Base-by-base conservation (phyloP, 2,888 invertebrate species). In the Holacanthella duospinosa region DNA sequence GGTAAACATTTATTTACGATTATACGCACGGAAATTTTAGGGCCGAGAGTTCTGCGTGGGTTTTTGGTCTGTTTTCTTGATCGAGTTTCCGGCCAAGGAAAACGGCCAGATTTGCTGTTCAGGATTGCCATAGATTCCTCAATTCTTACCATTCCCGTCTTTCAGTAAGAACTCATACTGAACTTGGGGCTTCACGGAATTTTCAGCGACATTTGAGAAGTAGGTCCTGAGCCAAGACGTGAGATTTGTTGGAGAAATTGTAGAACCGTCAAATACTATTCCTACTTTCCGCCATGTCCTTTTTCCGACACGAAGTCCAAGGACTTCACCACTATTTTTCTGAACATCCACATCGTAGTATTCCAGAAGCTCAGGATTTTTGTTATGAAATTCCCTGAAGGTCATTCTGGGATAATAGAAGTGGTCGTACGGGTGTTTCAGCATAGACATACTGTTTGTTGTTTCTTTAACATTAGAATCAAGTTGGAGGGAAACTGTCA, bases 401-500 rank as follows among this genome's bases (percentile, higher is more conserved):
- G 25, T 60, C 56, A 68, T 66, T 28, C 71, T 66, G 0, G 71
- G 72, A 48, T 72, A 72, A 56, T 69, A 72, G 43, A 69, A 72
- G 29, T 65, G 64, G 25, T 70, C 66, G 25, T 44, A 59, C 4
- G 19, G 3, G 26, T 44, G 36, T 21, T 25, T 3, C 3, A 43
- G 27, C 3, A 19, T 6, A 3, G 28, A 16, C 6, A 6, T 53
- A 9, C n/a, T 53, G 55, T 12, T 4, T 6, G 9, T 12, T 6
- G 4, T 55, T 4, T n/a, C 28, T 25, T 26, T 26, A 6, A 21
- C 55, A n/a, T 4, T 21, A 4, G 24, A 6, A 6, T 28, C 28
- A 12, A 27, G 55, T 55, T 55, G 9, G 36, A 70, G 29, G 19
- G 62, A 61, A 26, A 70, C 60, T 55, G 75, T 75, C 12, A 81